Percentiles rank a stretch among this genome's conserved stretches.
phyloP scores from a whole-genome alignment of 2,113 vertebrate genomes.

The Malurus alboscapulatus region DNA sequence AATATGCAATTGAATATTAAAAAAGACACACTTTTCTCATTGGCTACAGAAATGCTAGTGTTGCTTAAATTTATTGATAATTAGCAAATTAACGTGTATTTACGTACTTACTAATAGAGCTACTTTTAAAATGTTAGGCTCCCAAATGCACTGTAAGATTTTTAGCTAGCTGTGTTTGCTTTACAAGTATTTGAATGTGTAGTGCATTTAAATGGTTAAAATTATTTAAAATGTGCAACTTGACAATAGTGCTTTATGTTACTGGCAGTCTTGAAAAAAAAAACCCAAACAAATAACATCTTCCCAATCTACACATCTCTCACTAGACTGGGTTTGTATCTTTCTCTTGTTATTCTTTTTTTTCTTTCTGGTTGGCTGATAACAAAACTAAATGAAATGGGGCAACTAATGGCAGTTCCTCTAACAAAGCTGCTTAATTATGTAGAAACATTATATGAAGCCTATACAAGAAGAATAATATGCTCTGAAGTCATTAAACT shows the following conservation, averaged over 20 bases:
- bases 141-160: not conserved
- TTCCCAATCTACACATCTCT: constrained; percentile 4
- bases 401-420: constrained; percentile 60
- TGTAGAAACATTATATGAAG: constrained; percentile 65
- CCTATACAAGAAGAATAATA: constrained; percentile 52
- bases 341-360: constrained; percentile 40
- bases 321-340: not conserved
- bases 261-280: not conserved
- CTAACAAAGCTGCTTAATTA: constrained; percentile 69
- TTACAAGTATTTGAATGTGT: not conserved
- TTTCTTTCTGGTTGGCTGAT: constrained; percentile 46
- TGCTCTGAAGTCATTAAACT: constrained; percentile 63
- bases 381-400: constrained; percentile 57
- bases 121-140: not conserved
- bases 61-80: not conserved
- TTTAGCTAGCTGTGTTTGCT: not conserved
- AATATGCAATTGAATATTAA: not conserved
- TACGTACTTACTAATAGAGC: not conserved
- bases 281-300: not conserved
- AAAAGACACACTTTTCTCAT: not conserved
- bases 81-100: not conserved
- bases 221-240: not conserved
- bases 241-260: not conserved
- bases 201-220: constrained; percentile 13
- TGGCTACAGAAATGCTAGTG: not conserved